phyloP scores from a whole-genome alignment of 2,113 vertebrate species.

The Saccopteryx leptura region DNA sequence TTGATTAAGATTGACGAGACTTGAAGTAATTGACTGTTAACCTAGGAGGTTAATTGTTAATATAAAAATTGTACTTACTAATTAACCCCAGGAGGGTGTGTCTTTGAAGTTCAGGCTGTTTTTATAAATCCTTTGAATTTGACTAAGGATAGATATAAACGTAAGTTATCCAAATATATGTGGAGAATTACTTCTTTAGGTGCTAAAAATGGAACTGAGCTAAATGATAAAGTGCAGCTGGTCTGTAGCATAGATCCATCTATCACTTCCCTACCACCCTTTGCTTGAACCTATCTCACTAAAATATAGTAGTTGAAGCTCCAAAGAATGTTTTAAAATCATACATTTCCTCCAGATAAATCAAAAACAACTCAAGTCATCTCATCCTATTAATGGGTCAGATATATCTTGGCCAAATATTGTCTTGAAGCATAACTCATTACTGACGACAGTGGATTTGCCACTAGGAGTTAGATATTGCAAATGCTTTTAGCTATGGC shows the following conservation, averaged over 20 bases:
- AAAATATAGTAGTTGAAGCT: not conserved
- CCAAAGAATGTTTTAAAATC: not conserved
- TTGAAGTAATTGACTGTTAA: not conserved
- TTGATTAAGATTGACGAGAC: not conserved
- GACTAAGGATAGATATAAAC: not conserved
- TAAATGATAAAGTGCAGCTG: not conserved
- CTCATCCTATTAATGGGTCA: not conserved
- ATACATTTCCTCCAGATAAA: constrained; percentile 36
- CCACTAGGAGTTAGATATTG: not conserved
- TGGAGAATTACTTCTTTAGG: not conserved
- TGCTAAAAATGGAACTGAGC: not conserved
- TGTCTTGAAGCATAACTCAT: not conserved
- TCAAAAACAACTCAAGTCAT: not conserved
- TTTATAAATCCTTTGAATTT: constrained; percentile 20
- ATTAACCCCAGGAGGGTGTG: not conserved
- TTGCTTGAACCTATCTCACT: not conserved
- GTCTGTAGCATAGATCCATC: not conserved
- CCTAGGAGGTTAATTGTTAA: not conserved
- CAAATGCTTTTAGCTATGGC: not conserved
- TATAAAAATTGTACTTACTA: constrained; percentile 24
- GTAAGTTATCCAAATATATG: not conserved
- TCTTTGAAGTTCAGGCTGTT: not conserved
- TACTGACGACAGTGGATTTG: not conserved
- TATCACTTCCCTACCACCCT: not conserved
- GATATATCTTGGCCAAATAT: not conserved